Conservation (phyloP, 2,113 vertebrate species). For the Syngnathoides biaculeatus region DNA sequence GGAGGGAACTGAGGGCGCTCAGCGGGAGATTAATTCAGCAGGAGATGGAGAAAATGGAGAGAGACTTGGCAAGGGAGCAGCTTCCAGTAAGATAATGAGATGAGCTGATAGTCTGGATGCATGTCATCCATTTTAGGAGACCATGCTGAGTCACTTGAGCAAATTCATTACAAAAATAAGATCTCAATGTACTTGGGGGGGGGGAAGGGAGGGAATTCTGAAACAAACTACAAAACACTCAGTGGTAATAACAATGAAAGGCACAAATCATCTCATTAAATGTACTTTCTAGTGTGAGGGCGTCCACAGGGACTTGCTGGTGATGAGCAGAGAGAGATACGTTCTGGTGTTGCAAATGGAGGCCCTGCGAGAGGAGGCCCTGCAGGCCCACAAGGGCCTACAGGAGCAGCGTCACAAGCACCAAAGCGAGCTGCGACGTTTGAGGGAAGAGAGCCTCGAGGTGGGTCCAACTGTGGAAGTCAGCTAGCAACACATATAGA, state of each 20-base stretch:
- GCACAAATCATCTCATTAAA: slow-evolving; percentile 6
- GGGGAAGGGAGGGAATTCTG: too few relatives aligned
- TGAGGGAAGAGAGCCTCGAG: slow-evolving; percentile 76
- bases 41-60: slow-evolving; percentile 73
- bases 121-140: slow-evolving; percentile 41
- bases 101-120: slow-evolving; percentile 21
- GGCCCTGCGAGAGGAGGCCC: slow-evolving; percentile 69
- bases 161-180: slow-evolving; percentile 20
- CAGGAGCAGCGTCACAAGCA: slow-evolving; percentile 62
- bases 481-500: background rate
- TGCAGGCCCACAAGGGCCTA: slow-evolving; percentile 70
- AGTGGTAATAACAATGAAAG: background rate
- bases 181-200: slow-evolving; percentile 14
- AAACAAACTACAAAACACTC: background rate
- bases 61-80: slow-evolving; percentile 47
- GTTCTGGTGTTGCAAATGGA: slow-evolving; percentile 75
- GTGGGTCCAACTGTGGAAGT: slow-evolving; percentile 20
- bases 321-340: slow-evolving; percentile 65
- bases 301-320: slow-evolving; percentile 52
- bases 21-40: slow-evolving; percentile 72
- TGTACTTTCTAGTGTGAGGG: slow-evolving; percentile 47
- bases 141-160: slow-evolving; percentile 50
- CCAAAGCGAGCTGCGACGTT: slow-evolving; percentile 57
- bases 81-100: slow-evolving; percentile 63
- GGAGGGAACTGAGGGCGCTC: slow-evolving; percentile 71